A percentile compares a stretch with the other conserved stretches of the same genome.
Evolutionary conservation across 2,888 invertebrate genomes (phyloP).

Genomic region (Sinohyriopsis cumingii): DNA sequence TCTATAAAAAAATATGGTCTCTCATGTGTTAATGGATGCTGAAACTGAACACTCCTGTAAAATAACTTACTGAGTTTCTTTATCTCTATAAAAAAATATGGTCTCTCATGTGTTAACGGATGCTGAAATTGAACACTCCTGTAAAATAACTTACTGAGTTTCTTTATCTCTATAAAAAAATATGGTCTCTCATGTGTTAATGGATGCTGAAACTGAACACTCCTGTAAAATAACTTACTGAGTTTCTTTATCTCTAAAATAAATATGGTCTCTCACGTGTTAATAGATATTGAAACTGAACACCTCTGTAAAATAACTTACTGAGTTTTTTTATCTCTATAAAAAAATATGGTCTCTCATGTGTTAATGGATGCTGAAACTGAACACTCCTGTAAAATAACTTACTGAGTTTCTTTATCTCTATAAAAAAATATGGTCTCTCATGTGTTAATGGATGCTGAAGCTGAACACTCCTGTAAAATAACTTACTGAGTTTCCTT

Average conservation of each 20-base stretch:
- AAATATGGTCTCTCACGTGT: constrained; percentile 49
- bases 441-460: too few species aligned
- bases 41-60: too few species aligned
- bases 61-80: constrained; percentile 52
- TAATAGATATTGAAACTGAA: constrained; percentile 55
- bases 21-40: constrained; percentile 24
- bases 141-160: constrained; percentile 48
- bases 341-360: constrained; percentile 48
- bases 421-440: too few species aligned
- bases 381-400: too few species aligned
- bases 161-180: constrained; percentile 54
- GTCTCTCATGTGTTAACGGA: constrained; percentile 48
- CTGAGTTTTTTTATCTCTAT: constrained; percentile 54
- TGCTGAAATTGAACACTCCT: constrained; percentile 43
- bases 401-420: too few species aligned
- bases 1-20: constrained; percentile 13
- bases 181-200: constrained; percentile 42
- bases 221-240: too few species aligned
- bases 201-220: too few species aligned
- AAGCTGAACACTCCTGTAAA: too few species aligned
- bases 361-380: constrained; percentile 15
- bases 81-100: constrained; percentile 56
- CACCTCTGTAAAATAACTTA: constrained; percentile 30
- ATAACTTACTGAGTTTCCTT: too few species aligned
- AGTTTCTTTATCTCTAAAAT: constrained; percentile 48